Percentiles rank a stretch among this genome's conserved stretches.
Evolutionary conservation across 1,140 invertebrate genomes (phyloP).

Genomic region (Euglossa dilemma): DNA sequence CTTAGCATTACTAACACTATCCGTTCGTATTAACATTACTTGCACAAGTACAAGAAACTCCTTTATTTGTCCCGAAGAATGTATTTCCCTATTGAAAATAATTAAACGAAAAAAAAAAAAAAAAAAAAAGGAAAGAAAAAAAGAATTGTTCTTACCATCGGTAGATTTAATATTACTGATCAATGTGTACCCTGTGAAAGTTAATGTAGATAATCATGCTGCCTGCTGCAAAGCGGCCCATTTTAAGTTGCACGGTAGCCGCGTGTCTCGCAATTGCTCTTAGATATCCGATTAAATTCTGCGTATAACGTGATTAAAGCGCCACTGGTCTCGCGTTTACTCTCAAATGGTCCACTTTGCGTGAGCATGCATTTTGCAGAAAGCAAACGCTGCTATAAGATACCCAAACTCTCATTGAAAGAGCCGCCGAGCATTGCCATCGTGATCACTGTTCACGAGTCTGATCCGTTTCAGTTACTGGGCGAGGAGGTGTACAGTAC

Average conservation of each 20-base stretch:
- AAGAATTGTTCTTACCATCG: not conserved
- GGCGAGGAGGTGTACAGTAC: slow-evolving; percentile 79
- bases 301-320: no score
- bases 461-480: slow-evolving; percentile 72
- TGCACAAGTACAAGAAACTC: not conserved
- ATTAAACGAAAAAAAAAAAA: not conserved
- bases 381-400: not conserved
- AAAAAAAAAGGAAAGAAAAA: not conserved
- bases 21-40: slow-evolving; percentile 21
- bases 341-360: slow-evolving; percentile 12
- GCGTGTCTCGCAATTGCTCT: not conserved
- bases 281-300: not conserved
- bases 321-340: not conserved
- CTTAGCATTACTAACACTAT: slow-evolving; percentile 35
- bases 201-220: not conserved
- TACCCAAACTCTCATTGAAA: not conserved
- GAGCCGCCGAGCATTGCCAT: no score
- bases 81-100: no score
- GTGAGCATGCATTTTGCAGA: not conserved
- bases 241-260: not conserved
- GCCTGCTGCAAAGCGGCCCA: not conserved
- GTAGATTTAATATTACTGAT: slow-evolving; percentile 1
- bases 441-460: not conserved
- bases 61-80: not conserved
- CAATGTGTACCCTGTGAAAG: not conserved